These are phyloP conservation scores for Henricia sp. DNA, from an alignment of 53 echinoderm and acorn worm genomes.

Conservation along the genomic window DNA sequence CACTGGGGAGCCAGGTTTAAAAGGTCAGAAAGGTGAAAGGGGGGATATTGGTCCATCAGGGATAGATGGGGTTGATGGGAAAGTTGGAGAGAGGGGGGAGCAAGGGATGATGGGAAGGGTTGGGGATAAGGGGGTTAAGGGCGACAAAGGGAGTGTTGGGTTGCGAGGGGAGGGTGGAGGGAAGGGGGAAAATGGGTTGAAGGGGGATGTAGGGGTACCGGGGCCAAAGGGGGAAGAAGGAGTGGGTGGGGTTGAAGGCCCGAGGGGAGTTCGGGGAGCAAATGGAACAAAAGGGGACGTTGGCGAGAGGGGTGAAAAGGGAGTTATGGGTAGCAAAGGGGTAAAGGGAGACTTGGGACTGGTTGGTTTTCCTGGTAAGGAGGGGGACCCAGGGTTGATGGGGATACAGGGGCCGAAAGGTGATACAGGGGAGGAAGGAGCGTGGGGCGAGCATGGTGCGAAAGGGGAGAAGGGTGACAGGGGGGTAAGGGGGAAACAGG, in stretches of 20 bases:
- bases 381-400: slow-evolving; percentile 39
- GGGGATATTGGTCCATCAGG: slow-evolving; percentile 38
- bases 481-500: slow-evolving; percentile 39
- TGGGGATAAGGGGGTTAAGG: slow-evolving; percentile 25
- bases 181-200: slow-evolving; percentile 26
- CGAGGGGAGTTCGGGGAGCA: slow-evolving; percentile 12
- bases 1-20: slow-evolving; percentile 1
- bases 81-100: slow-evolving; percentile 17
- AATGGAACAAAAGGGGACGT: slow-evolving; percentile 7
- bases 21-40: slow-evolving; percentile 6
- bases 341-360: slow-evolving; percentile 20
- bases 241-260: slow-evolving; percentile 5
- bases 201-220: slow-evolving; percentile 24
- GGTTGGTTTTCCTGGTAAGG: slow-evolving; percentile 20
- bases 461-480: slow-evolving; percentile 24
- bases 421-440: slow-evolving; percentile 28
- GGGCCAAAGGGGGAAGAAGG: slow-evolving; percentile 16
- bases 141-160: slow-evolving; percentile 18
- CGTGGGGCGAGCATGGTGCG: slow-evolving; percentile 49
- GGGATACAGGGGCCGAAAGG: slow-evolving; percentile 41
- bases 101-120: neutral
- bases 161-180: slow-evolving; percentile 16
- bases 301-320: slow-evolving; percentile 15
- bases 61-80: slow-evolving; percentile 15
- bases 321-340: neutral